phyloP scores from a whole-genome alignment of 2,797 vertebrate genomes.

The Leptoclinus maculatus region DNA sequence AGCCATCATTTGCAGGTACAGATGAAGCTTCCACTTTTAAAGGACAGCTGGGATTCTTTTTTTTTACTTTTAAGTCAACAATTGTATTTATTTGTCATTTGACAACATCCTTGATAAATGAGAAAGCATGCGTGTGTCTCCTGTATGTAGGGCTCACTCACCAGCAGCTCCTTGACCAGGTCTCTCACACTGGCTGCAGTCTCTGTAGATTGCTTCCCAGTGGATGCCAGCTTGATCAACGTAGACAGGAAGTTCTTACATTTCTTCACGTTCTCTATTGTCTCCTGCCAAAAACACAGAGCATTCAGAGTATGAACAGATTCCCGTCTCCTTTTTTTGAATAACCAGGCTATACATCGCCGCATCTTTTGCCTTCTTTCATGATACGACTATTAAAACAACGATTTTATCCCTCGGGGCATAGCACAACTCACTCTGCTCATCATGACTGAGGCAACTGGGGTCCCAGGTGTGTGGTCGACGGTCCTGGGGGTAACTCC shows the following conservation, averaged over 20 bases:
- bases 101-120: background rate
- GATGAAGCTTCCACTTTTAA: background rate
- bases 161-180: conserved; percentile 95
- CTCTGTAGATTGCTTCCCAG: conserved; percentile 94
- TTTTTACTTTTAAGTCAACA: background rate
- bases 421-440: conserved; percentile 76
- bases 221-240: conserved; percentile 96
- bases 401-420: conserved; percentile 6
- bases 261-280: conserved; percentile 99
- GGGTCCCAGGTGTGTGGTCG: conserved; percentile 85
- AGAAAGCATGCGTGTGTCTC: background rate
- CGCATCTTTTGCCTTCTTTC: background rate
- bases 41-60: background rate
- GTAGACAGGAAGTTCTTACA: conserved; percentile 98
- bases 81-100: background rate
- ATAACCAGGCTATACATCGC: background rate
- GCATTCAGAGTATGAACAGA: conserved; percentile 14
- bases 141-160: conserved; percentile 76
- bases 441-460: conserved; percentile 91
- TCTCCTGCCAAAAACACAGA: conserved; percentile 86
- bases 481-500: conserved; percentile 87
- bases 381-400: background rate
- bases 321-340: background rate
- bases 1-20: background rate
- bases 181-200: conserved; percentile 95